These are phyloP conservation scores for Tenthredo amoena DNA, from an alignment of 2,888 invertebrate genomes.

Conservation along the genomic window DNA sequence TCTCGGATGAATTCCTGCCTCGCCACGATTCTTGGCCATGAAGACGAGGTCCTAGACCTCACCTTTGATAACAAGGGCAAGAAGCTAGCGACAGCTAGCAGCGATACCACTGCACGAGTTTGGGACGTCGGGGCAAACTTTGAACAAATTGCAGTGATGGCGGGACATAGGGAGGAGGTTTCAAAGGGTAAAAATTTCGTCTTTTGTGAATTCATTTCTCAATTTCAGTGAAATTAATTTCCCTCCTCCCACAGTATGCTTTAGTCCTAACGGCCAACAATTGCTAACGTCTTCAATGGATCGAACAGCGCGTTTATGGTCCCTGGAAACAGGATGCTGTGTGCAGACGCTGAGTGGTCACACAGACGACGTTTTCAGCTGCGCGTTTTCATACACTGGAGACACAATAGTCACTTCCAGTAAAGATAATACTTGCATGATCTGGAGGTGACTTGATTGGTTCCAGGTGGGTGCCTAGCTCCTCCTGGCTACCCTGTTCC, in stretches of 20 bases:
- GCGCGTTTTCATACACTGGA: constrained; percentile 89
- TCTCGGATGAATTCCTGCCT: constrained; percentile 80
- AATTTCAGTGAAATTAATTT: not conserved
- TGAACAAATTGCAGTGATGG: constrained; percentile 81
- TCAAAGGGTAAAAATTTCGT: constrained; percentile 80
- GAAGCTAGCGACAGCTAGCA: constrained; percentile 86
- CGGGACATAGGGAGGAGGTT: constrained; percentile 85
- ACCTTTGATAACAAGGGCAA: constrained; percentile 88
- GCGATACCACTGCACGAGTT: constrained; percentile 87
- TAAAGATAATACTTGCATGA: constrained; percentile 89
- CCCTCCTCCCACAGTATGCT: constrained; percentile 82
- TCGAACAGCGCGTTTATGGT: constrained; percentile 88
- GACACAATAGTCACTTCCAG: constrained; percentile 90
- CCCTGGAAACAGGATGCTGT: constrained; percentile 83
- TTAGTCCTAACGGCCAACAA: constrained; percentile 88
- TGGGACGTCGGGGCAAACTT: constrained; percentile 82
- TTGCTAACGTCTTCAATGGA: constrained; percentile 89
- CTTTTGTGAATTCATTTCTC: not conserved
- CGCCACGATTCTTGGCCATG: constrained; percentile 82
- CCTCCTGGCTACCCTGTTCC: constrained; percentile 64
- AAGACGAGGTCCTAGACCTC: constrained; percentile 87
- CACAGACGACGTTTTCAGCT: constrained; percentile 90
- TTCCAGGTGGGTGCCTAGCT: constrained; percentile 77
- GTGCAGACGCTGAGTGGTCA: constrained; percentile 88
- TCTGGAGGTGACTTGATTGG: constrained; percentile 90